Evolutionary conservation across 2,888 invertebrate genomes (phyloP).

Genomic region (Mythimna vitellina): DNA sequence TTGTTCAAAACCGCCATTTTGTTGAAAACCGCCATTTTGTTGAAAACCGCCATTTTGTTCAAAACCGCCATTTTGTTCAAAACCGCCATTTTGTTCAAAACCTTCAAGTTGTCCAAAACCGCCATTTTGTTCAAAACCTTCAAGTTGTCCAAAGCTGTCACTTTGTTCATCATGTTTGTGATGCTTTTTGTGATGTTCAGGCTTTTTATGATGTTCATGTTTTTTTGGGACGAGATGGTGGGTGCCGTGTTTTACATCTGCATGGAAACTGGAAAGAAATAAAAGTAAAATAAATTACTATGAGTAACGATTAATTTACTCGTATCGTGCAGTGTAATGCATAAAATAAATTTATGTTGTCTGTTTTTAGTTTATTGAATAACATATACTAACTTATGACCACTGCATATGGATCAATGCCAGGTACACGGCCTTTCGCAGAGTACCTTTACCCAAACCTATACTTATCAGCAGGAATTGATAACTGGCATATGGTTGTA

Average conservation of each 20-base stretch:
- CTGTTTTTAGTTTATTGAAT: background rate
- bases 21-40: background rate
- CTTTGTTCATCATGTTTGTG: slow-evolving; percentile 19
- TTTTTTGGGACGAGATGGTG: slow-evolving; percentile 57
- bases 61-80: too few relatives aligned
- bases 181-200: slow-evolving; percentile 32
- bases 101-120: background rate
- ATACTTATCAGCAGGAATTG: background rate
- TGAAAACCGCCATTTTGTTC: background rate
- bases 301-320: background rate
- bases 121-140: background rate
- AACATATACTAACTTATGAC: background rate
- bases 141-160: background rate
- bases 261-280: slow-evolving; percentile 52
- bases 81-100: too few relatives aligned
- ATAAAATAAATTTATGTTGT: background rate
- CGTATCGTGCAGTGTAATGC: too few relatives aligned
- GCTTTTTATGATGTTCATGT: slow-evolving; percentile 53
- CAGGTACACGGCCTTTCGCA: too few relatives aligned
- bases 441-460: too few relatives aligned
- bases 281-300: background rate
- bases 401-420: too few relatives aligned
- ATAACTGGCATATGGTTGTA: background rate
- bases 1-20: too few relatives aligned
- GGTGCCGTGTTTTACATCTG: slow-evolving; percentile 56